Percentiles rank a stretch among this genome's conserved stretches.
Evolutionary conservation across 2,797 vertebrate species (phyloP).

Genomic region (Hydrophis major): DNA sequence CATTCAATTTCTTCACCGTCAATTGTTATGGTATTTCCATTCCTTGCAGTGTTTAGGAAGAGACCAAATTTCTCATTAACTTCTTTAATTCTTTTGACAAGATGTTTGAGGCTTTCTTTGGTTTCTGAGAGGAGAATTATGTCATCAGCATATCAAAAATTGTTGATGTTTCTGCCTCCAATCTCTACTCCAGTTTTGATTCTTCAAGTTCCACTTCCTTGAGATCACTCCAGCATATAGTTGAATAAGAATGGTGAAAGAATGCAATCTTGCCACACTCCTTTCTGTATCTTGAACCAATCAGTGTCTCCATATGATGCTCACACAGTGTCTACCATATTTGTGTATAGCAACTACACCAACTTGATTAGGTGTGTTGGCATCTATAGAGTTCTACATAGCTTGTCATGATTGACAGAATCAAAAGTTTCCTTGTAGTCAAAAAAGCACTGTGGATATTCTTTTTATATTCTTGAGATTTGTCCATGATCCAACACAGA

Average conservation of each 20-base stretch:
- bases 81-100: not conserved
- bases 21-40: not conserved
- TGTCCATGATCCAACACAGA: not conserved
- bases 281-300: not conserved
- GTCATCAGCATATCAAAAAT: not conserved
- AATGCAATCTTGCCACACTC: not conserved
- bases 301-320: not conserved
- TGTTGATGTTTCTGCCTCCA: not conserved
- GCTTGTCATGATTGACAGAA: not conserved
- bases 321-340: not conserved
- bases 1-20: not conserved
- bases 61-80: not conserved
- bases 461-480: not conserved
- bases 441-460: not conserved
- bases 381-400: no score
- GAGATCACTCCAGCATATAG: not conserved
- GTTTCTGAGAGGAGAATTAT: not conserved
- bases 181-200: not conserved
- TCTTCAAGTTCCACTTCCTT: not conserved
- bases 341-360: not conserved
- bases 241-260: not conserved
- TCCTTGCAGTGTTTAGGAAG: not conserved
- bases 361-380: no score
- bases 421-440: not conserved
- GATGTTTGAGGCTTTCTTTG: not conserved